Base-by-base conservation (phyloP, 2,113 vertebrate genomes). In the Ictidomys tridecemlineatus region DNA sequence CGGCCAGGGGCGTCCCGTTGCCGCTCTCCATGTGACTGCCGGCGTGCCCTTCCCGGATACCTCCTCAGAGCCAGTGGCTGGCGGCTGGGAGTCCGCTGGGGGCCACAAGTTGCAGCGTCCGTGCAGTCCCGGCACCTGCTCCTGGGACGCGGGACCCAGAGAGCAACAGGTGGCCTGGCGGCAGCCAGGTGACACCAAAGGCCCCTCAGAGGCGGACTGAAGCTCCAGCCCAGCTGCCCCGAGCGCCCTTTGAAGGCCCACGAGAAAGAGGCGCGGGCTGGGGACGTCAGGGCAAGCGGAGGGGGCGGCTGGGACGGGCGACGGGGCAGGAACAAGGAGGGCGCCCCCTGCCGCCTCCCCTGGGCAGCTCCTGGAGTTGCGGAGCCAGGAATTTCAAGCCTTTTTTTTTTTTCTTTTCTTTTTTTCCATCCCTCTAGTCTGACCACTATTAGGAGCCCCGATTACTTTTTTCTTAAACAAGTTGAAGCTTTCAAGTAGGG, bases 281-380 rank as follows among this genome's bases (percentile, higher is more conserved):
- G 34, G 76, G 20, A 93, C 78, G 80, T 45, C 28, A 28, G 73
- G 53, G 37, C 16, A 2, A 7, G 67, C 48, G 58, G 20, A 11
- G 65, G 53, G 69, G 32, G 56, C 26, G 39, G 17, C 51, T 7
- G 91, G 42, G 32, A 42, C 14, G 73, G 32, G 92, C 45, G 10
- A 28, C 30, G 74, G 95, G 94, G 90, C 85, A 74, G 91, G 84
- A 70, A 56, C 17, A 1, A 4, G 34, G 5, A 53, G 69, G 63
- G 73, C 78, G 89, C 97, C 90, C 92, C 93, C 91, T 93, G 61
- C 73, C 11, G 95, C 53, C n/a, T 39, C 93, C 77, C 56, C 26
- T 22, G 0, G 17, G 42, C 65, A 69, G 77, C 22, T n/a, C 34
- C 24, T 0, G 0, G 2, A 45, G 28, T 3, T 32, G 39, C 10